Evolutionary conservation across 2,888 invertebrate species (phyloP), one percentile per base, ranked within the genome.

Genomic region (Eristalinus sepulchralis): DNA sequence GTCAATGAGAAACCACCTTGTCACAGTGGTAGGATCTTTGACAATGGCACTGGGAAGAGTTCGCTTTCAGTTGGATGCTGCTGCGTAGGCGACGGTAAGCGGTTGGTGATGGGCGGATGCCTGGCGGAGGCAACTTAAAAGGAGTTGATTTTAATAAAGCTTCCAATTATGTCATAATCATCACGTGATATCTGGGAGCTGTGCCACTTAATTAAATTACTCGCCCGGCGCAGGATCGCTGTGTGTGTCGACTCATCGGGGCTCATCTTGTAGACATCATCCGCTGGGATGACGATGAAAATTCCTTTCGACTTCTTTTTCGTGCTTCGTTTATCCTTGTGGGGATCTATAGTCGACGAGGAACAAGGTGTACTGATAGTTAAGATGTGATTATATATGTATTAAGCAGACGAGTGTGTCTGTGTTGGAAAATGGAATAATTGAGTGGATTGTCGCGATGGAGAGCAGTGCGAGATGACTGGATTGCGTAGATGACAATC

Each of bases 131-230:
- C 11, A 27, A 47, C 47, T 47, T 39, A 39, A 53, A 34, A 55
- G 57, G 70, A 75, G 75, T 67, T 87, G 85, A 82, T 85, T 89
- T 89, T 86, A 89, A 89, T 88, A 89, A 88, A 88, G 88, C 88
- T 88, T 84, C 88, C 88, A 89, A 89, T 88, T 88, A 88, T 84
- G 88, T 84, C 88, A 88, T 89, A 89, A 89, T 89, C 88, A 89
- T 88, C 86, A 88, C 88, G 89, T 89, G 88, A 88, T 88, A 88
- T 88, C 88, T 86, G 78, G 86, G 81, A 89, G 88, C 88, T 86
- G 81, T 47, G 68, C 81, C 72, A 81, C 86, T 89, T 89, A 88
- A 89, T 89, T 89, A 88, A 89, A 88, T 89, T 88, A 88, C 88
- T 83, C 73, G 88, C 86, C 82, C 66, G 73, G 83, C 47, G 66